Evolutionary conservation across 2,888 invertebrate species (phyloP).

Genomic region (Drosophila merina): DNA sequence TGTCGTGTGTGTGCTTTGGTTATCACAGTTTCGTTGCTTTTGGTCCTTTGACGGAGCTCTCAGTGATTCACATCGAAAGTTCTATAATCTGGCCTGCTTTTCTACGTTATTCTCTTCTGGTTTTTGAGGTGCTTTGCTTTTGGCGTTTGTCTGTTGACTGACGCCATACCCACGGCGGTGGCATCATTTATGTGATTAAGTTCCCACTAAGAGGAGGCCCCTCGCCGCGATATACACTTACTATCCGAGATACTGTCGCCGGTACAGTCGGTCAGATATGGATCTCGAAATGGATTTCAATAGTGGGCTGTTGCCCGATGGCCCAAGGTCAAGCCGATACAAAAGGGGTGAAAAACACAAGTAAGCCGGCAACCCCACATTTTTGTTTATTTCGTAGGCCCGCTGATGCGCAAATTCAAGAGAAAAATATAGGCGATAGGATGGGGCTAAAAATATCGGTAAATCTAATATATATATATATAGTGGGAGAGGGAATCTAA

Average conservation of each 20-base stretch:
- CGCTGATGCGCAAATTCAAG: not conserved
- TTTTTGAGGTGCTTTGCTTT: slow-evolving; percentile 62
- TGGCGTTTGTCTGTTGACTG: slow-evolving; percentile 69
- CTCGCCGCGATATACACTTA: slow-evolving; percentile 21
- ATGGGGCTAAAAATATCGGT: slow-evolving; percentile 18
- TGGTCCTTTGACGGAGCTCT: slow-evolving; percentile 35
- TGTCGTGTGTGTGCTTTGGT: slow-evolving; percentile 32
- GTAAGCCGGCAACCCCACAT: slow-evolving; percentile 3
- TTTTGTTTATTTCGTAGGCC: slow-evolving; percentile 18
- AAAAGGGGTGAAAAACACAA: slow-evolving; percentile 3
- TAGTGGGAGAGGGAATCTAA: not conserved
- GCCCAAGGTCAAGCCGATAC: slow-evolving; percentile 22
- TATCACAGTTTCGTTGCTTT: slow-evolving; percentile 69
- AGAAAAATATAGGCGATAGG: not conserved
- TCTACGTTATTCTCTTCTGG: slow-evolving; percentile 41
- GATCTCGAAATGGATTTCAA: slow-evolving; percentile 23
- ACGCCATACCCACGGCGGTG: slow-evolving; percentile 50
- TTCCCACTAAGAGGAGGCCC: slow-evolving; percentile 40
- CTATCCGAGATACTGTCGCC: slow-evolving; percentile 5
- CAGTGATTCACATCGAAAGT: slow-evolving; percentile 67
- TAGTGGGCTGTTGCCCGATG: not conserved
- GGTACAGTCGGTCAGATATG: slow-evolving; percentile 40
- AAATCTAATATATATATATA: slow-evolving; percentile 6
- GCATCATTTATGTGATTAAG: slow-evolving; percentile 71
- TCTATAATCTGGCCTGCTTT: slow-evolving; percentile 34